phyloP scores from a whole-genome alignment of 2,888 invertebrate genomes.

The Eledona agricola region DNA sequence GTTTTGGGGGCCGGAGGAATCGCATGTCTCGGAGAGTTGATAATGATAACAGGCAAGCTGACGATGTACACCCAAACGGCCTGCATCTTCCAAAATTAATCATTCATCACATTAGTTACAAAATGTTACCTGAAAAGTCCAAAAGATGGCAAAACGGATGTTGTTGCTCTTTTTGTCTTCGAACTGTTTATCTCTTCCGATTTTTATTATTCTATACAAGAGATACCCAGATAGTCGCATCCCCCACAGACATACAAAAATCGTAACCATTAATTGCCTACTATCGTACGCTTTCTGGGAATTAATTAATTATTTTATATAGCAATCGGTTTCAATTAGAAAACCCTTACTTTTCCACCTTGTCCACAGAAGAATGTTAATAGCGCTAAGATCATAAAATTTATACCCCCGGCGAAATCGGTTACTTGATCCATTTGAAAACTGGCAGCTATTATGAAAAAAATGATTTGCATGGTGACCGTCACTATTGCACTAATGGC shows the following conservation, averaged over 20 bases:
- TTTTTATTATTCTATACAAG: slow-evolving; percentile 88
- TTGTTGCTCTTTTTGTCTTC: slow-evolving; percentile 88
- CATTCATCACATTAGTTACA: neutral
- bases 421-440: slow-evolving; percentile 91
- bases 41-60: slow-evolving; percentile 89
- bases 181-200: slow-evolving; percentile 90
- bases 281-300: slow-evolving; percentile 78
- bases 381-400: slow-evolving; percentile 89
- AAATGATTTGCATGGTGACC: slow-evolving; percentile 84
- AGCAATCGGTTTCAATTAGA: too few relatives aligned
- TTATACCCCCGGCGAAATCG: slow-evolving; percentile 92
- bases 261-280: slow-evolving; percentile 90
- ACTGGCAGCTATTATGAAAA: slow-evolving; percentile 85
- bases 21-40: slow-evolving; percentile 85
- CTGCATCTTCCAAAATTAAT: slow-evolving; percentile 62
- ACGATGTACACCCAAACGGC: slow-evolving; percentile 93
- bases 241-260: slow-evolving; percentile 89
- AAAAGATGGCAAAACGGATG: slow-evolving; percentile 89
- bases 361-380: slow-evolving; percentile 88
- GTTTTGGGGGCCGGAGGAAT: slow-evolving; percentile 80
- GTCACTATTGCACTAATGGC: slow-evolving; percentile 88
- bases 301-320: slow-evolving; percentile 1
- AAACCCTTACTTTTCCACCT: slow-evolving; percentile 68
- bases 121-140: slow-evolving; percentile 82
- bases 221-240: slow-evolving; percentile 85